Percentiles rank a stretch among this genome's conserved stretches.
Evolutionary conservation across 2,113 vertebrate genomes (phyloP).

Genomic region (Mixornis gularis): DNA sequence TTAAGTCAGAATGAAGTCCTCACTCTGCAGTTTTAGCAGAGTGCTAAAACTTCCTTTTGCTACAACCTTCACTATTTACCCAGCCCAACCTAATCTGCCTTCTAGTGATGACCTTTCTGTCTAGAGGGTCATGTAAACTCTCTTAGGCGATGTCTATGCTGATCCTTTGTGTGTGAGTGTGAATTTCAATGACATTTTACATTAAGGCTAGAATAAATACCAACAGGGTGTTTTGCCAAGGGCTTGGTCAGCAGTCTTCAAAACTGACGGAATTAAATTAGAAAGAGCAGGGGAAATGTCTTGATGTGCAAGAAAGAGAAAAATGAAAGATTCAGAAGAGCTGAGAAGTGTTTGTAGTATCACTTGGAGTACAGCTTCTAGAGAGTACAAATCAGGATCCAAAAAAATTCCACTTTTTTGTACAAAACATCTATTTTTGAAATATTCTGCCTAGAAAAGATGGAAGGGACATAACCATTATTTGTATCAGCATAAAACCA

Average conservation of each 20-base stretch:
- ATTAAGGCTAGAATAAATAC: constrained; percentile 25
- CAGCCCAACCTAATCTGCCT: not conserved
- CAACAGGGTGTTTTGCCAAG: not conserved
- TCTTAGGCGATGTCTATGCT: not conserved
- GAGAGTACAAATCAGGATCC: not conserved
- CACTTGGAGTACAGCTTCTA: not conserved
- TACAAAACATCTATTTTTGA: not conserved
- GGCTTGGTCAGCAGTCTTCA: constrained; percentile 14
- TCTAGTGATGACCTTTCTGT: not conserved
- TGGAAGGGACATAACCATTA: not conserved
- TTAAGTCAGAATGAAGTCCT: not conserved
- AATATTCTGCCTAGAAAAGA: not conserved
- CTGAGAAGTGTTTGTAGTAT: not conserved
- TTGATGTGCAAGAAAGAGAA: not conserved
- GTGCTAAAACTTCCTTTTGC: too few relatives aligned
- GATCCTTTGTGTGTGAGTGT: not conserved
- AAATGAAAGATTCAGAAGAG: not conserved
- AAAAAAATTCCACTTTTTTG: not conserved
- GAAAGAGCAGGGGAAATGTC: not conserved
- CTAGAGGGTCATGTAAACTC: constrained; percentile 18
- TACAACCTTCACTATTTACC: not conserved
- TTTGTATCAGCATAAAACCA: not conserved
- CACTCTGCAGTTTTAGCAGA: not conserved
- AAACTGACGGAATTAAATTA: not conserved
- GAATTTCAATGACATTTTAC: constrained; percentile 31